Base-by-base conservation (phyloP, 2,888 invertebrate species). In the Campoletis raptor region DNA sequence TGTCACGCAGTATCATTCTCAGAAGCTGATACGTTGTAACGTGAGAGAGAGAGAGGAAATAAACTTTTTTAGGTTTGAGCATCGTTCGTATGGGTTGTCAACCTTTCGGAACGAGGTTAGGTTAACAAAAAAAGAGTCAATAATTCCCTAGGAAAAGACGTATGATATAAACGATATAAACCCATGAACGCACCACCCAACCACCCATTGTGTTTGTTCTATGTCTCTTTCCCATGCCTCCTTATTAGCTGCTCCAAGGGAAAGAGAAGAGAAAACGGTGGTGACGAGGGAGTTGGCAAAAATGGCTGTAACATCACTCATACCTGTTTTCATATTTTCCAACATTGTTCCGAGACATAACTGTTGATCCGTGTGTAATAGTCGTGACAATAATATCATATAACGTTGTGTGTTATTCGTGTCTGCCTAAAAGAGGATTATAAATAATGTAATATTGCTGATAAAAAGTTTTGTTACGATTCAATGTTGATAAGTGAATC, bases 321-420 rank as follows among this genome's bases (percentile, higher is more conserved):
- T 88, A 89, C 88, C 87, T 92, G 91, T 92, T 92, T 92, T 92
- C 90, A 90, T 89, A 89, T 90, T 89, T 90, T 89, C 21, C 83
- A 81, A 66, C 66, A 81, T 69, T 76, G 24, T 80, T 80, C 30
- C 36, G 40, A 15, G 52, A 72, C n/a, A n/a, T 54, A 81, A 48
- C 48, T 69, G 73, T 76, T 80, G 78, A 80, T 30, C 52, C 30
- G 73, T 76, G 72, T 83, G 61, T 78, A 61, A 12, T 8, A 57
- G 30, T 48, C 9, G 21, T 52, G 69, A 80, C 10, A 52, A 45
- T 45, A 24, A 12, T 15, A 66, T 36, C 12, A 15, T 30, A 61
- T 30, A 61, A 15, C 30, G 7, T n/a, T 2, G 6, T 61, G 67
- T 40, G 30, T 48, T 36, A 42, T 48, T 42, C 12, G 69, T 12